Evolutionary conservation across 2,888 invertebrate genomes (phyloP), one percentile per base, ranked within the genome.

Genomic region (Terebella lapidaria): DNA sequence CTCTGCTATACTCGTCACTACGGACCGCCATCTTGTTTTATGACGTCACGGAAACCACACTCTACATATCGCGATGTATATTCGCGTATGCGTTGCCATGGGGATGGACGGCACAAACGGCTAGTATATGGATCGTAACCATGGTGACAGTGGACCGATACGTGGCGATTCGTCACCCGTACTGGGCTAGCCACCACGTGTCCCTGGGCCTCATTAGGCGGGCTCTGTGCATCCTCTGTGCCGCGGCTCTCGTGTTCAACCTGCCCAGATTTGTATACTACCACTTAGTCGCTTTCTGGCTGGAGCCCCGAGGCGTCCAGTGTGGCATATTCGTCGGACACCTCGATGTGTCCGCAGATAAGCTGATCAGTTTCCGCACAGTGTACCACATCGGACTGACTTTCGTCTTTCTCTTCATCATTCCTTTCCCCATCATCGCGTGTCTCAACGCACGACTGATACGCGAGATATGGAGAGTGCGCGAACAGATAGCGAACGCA

Each of bases 71-170:
- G 26, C 20, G 29, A 1, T 51, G 25, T 29, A 57, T 57, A 25
- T 57, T 57, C 51, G 26, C 52, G 25, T 46, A 18, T 18, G 4
- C 49, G 20, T 42, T 55, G 20, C 20, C 59, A 20, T 10, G 26
- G 47, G 27, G 35, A n/a, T 62, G 35, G 46, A 35, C 56, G 30
- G 15, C 57, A 20, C 49, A 53, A 22, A 25, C 57, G 45, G 51
- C 29, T 53, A 59, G 47, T 56, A 59, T 35, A 52, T 62, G 62
- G 62, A n/a, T 62, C 45, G 59, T 57, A 30, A 29, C 54, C 22
- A 49, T 62, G 25, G 57, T 62, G 18, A 56, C 62, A 25, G 18
- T 59, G 42, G 58, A 59, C 58, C 62, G 62, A 29, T 62, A 59
- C 56, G 26, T 59, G 27, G 62, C 59, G 22, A 53, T 62, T 53